phyloP scores from a whole-genome alignment of 2,888 invertebrate genomes.

The Dryocosmus kuriphilus region DNA sequence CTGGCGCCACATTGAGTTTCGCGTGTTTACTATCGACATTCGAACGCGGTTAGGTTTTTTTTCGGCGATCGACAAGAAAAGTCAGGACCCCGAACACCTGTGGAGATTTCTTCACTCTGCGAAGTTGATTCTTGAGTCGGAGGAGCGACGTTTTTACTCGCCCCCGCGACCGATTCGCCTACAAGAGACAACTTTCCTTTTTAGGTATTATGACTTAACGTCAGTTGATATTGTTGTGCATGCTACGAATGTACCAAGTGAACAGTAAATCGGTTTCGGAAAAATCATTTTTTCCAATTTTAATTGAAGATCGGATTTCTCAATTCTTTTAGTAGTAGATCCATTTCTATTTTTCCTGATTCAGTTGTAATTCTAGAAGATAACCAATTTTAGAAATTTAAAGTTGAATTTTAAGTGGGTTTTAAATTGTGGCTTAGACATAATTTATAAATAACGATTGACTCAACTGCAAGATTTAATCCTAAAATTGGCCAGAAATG shows the following conservation, averaged over 20 bases:
- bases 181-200: conserved; percentile 65
- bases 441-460: no score
- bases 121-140: conserved; percentile 44
- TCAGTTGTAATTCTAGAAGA: neutral
- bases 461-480: no score
- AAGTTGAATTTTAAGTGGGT: no score
- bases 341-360: neutral
- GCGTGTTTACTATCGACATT: conserved; percentile 13
- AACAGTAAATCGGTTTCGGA: conserved; percentile 20
- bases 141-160: conserved; percentile 57
- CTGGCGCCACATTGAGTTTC: conserved; percentile 17
- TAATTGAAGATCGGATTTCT: neutral
- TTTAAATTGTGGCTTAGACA: no score
- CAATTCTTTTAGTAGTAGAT: neutral
- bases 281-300: neutral
- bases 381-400: no score
- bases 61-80: conserved; percentile 23
- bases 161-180: conserved; percentile 65
- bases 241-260: conserved; percentile 17
- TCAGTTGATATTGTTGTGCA: conserved; percentile 34
- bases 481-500: no score
- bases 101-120: conserved; percentile 42
- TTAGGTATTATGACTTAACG: conserved; percentile 54
- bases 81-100: conserved; percentile 57
- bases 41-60: neutral